Base-by-base conservation (phyloP, 2,888 invertebrate species). In the Sarcophaga variegata region DNA sequence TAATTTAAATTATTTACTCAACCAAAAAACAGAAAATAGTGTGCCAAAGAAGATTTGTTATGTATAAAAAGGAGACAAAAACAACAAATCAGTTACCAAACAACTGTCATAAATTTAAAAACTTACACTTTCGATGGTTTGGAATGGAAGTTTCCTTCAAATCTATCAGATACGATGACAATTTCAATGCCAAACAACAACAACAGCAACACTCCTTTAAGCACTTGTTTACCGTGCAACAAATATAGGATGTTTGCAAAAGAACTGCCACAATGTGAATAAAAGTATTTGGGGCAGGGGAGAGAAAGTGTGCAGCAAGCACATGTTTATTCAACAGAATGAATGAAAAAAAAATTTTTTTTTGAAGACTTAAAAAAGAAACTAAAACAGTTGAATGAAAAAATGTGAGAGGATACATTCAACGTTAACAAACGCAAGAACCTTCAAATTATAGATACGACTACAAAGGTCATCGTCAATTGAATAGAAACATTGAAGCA, bases 401-500 rank as follows among this genome's bases (percentile, higher is more conserved):
- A 45, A 64, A 45, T 45, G 11, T 45, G 70, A 54, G 6, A 25
- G 12, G 47, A 37, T 60, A n/a, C n/a, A 59, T n/a, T 20, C 20
- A 45, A 47, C 27, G 14, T 12, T 45, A 74, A 45, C 22, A 70
- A 49, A 74, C 8, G 37, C 14, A 20, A 74, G 5, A 74, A 74
- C 62, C 62, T 74, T 74, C 37, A 74, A 74, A 45, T 62, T 62
- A 62, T 62, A 22, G 54, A 70, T 25, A n/a, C 27, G 67, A 67
- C 67, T 37, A 37, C 2, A 37, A 37, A 37, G 8, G 8, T 10
- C 10, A 10, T 37, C 8, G 37, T 37, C 37, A 37, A 37, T 10
- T 37, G 10, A 37, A 37, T 37, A 37, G 37, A 37, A 0, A 3
- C 37, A 37, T 37, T 10, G 37, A 37, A 8, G 8, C 10, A 37